Evolutionary conservation across 1,140 invertebrate species (phyloP).

Genomic region (Hesperophylax magnus): DNA sequence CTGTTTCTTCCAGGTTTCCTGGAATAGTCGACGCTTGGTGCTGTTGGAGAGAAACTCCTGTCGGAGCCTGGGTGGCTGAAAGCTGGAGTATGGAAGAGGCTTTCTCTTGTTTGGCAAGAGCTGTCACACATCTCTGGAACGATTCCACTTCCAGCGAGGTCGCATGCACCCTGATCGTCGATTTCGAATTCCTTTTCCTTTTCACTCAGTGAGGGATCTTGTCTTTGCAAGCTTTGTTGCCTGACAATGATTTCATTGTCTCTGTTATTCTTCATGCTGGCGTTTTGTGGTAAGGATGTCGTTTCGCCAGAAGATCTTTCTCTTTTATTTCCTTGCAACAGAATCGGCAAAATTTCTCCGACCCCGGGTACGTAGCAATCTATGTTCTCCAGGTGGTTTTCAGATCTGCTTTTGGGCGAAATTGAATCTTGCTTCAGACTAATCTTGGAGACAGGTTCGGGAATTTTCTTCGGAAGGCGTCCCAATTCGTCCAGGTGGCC

Average conservation of each 20-base stretch:
- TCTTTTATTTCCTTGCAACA: constrained; percentile 52
- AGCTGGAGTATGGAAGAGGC: constrained; percentile 73
- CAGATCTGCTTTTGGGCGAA: constrained; percentile 39
- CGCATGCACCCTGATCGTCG: constrained; percentile 43
- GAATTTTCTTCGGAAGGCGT: constrained; percentile 66
- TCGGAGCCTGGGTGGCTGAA: constrained; percentile 62
- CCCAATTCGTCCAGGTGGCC: constrained; percentile 81
- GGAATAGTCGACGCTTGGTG: constrained; percentile 53
- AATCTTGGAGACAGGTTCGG: constrained; percentile 58
- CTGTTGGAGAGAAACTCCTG: constrained; percentile 57
- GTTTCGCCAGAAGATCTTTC: constrained; percentile 29
- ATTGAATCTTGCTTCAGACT: constrained; percentile 58
- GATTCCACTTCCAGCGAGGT: constrained; percentile 34
- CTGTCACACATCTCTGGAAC: constrained; percentile 81
- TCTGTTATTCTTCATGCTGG: constrained; percentile 48
- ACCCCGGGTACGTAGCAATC: constrained; percentile 68
- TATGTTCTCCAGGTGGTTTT: constrained; percentile 40
- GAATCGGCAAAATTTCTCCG: constrained; percentile 67
- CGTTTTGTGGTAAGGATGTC: constrained; percentile 16
- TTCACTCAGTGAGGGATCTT: constrained; percentile 69
- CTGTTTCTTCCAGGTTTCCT: constrained; percentile 45
- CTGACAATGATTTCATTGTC: constrained; percentile 65
- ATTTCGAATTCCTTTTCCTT: constrained; percentile 65
- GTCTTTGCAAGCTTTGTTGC: constrained; percentile 66
- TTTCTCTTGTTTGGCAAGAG: constrained; percentile 85